Conservation (phyloP, 2,113 vertebrate species). For the Epinephelus moara region DNA sequence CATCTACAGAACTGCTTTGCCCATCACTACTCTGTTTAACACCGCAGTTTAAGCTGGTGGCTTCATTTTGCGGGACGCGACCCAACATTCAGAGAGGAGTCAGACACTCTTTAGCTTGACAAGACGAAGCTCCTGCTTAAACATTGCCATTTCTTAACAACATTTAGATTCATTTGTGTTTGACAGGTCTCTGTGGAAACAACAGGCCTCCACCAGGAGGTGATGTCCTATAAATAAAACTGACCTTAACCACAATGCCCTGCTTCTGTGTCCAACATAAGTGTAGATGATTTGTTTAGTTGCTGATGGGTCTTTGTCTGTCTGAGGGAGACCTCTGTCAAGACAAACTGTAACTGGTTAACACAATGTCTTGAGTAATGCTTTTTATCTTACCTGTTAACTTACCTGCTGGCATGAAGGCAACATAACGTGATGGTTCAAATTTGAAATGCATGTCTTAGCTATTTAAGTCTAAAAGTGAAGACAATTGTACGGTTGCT, state of each 20-base stretch:
- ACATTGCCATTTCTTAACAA: neutral
- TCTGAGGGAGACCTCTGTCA: too few species aligned
- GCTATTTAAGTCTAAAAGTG: too few species aligned
- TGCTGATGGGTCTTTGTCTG: too few species aligned
- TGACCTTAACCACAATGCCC: neutral
- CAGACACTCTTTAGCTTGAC: neutral
- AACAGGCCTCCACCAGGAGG: neutral
- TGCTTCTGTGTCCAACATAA: neutral
- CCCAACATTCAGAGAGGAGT: neutral
- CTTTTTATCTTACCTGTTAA: too few species aligned
- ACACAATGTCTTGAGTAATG: too few species aligned
- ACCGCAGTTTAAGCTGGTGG: neutral
- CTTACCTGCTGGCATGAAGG: too few species aligned
- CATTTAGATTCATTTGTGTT: neutral
- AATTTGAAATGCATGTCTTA: too few species aligned
- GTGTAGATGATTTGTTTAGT: neutral
- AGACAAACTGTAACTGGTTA: too few species aligned
- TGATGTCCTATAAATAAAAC: neutral
- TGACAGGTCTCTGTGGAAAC: slow-evolving; percentile 19
- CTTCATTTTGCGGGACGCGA: neutral
- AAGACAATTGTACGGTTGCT: too few species aligned
- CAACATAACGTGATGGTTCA: too few species aligned
- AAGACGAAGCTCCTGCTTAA: neutral
- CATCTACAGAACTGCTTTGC: too few species aligned
- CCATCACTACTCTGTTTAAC: neutral